A percentile compares a stretch with the other conserved stretches of the same genome.
phyloP scores from a whole-genome alignment of 2,797 vertebrate genomes.

The Argyrosomus regius region DNA sequence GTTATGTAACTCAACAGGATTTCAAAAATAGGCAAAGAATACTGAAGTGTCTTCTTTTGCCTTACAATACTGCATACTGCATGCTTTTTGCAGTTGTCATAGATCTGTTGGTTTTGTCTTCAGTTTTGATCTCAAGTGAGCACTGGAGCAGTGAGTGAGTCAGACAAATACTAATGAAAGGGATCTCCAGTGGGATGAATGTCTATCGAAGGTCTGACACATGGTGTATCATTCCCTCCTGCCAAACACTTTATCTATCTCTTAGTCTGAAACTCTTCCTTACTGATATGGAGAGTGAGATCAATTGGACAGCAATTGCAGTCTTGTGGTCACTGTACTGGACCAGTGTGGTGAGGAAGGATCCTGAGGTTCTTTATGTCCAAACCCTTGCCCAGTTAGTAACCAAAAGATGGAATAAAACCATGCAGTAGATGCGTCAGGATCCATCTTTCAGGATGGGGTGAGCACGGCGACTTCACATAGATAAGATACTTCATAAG shows the following conservation, averaged over 20 bases:
- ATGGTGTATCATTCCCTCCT: not conserved
- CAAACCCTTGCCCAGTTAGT: not conserved
- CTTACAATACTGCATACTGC: not conserved
- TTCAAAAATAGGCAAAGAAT: not conserved
- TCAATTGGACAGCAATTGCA: not conserved
- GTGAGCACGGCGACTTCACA: not conserved
- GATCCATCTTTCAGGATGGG: not conserved
- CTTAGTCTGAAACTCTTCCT: not conserved
- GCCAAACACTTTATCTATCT: not conserved
- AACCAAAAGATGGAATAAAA: not conserved
- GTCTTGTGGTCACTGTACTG: not conserved
- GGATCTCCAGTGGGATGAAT: not conserved
- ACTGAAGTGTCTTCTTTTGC: not conserved
- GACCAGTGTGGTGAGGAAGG: not conserved
- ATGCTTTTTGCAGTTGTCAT: not conserved
- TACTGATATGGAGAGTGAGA: not conserved
- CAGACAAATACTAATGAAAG: not conserved
- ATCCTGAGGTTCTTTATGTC: not conserved
- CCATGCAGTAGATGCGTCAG: not conserved
- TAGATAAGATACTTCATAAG: conserved; percentile 26
- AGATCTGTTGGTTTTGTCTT: not conserved
- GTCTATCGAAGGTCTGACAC: not conserved
- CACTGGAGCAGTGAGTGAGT: not conserved
- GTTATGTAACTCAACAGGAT: no score
- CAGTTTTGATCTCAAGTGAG: not conserved